Percentiles rank a stretch among this genome's conserved stretches.
These are phyloP conservation scores for Piaya cayana DNA, from an alignment of 2,113 vertebrate species.

Conservation along the genomic window DNA sequence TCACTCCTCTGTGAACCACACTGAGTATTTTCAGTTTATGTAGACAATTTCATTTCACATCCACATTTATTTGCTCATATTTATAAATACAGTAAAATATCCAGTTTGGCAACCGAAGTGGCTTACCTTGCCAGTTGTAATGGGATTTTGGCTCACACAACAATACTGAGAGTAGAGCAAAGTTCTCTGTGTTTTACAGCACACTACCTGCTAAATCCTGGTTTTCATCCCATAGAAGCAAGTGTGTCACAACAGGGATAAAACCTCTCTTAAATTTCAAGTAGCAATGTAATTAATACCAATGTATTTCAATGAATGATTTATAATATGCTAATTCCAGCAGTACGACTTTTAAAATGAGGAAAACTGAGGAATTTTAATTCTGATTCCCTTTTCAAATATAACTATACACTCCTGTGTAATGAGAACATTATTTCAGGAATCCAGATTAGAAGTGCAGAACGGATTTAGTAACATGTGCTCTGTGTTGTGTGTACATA, in stretches of 20 bases:
- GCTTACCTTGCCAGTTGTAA: neutral
- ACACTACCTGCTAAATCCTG: neutral
- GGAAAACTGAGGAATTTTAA: neutral
- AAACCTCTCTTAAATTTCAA: neutral
- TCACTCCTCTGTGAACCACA: neutral
- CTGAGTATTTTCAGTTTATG: neutral
- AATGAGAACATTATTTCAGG: neutral
- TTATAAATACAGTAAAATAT: neutral
- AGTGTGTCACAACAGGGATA: neutral
- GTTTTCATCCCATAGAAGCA: neutral
- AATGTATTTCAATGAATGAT: neutral
- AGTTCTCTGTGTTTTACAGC: neutral
- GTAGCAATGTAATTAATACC: conserved; percentile 45
- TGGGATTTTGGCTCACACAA: neutral
- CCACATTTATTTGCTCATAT: neutral
- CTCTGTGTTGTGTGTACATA: accelerated
- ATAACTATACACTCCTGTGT: neutral
- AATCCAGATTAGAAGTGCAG: neutral
- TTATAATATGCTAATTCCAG: neutral
- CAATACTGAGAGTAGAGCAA: neutral
- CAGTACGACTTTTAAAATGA: neutral
- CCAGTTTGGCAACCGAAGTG: neutral
- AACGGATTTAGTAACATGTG: neutral
- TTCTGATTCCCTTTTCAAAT: neutral
- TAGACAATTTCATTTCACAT: neutral